Conservation (phyloP, 2,797 vertebrate genomes). For the Hippoglossus hippoglossus region DNA sequence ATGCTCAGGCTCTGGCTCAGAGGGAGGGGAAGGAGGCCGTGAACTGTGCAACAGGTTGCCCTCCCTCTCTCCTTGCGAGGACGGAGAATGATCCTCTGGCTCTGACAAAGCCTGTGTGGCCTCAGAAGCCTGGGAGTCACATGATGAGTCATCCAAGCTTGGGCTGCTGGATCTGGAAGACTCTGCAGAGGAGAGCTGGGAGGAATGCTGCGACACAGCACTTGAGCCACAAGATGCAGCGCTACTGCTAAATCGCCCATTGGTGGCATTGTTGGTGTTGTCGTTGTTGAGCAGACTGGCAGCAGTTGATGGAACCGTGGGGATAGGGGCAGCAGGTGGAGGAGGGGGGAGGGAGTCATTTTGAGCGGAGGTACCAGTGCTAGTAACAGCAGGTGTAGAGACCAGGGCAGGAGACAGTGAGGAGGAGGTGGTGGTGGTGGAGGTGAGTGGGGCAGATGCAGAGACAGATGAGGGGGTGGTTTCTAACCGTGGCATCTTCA, state of each 20-base stretch:
- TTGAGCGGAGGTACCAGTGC: constrained; percentile 56
- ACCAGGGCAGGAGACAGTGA: constrained; percentile 59
- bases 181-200: constrained; percentile 96
- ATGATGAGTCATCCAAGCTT: constrained; percentile 94
- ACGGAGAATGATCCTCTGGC: constrained; percentile 88
- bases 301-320: constrained; percentile 47
- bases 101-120: constrained; percentile 92
- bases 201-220: constrained; percentile 95
- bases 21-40: constrained; percentile 85
- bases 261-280: constrained; percentile 76
- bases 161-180: constrained; percentile 97
- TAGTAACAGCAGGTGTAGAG: constrained; percentile 59
- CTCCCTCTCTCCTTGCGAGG: constrained; percentile 84
- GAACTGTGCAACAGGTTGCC: constrained; percentile 78
- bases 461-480: constrained; percentile 73
- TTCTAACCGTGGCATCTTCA: constrained; percentile 93
- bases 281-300: constrained; percentile 77
- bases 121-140: constrained; percentile 96
- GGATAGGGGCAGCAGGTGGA: constrained; percentile 67
- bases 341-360: constrained; percentile 76
- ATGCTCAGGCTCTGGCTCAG: constrained; percentile 89
- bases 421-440: constrained; percentile 55
- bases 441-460: constrained; percentile 60
- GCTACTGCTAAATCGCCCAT: constrained; percentile 87
- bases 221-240: constrained; percentile 96